Percentiles rank a stretch among this genome's conserved stretches.
Conservation (phyloP, 2,113 vertebrate species). For the Camelus bactrianus region DNA sequence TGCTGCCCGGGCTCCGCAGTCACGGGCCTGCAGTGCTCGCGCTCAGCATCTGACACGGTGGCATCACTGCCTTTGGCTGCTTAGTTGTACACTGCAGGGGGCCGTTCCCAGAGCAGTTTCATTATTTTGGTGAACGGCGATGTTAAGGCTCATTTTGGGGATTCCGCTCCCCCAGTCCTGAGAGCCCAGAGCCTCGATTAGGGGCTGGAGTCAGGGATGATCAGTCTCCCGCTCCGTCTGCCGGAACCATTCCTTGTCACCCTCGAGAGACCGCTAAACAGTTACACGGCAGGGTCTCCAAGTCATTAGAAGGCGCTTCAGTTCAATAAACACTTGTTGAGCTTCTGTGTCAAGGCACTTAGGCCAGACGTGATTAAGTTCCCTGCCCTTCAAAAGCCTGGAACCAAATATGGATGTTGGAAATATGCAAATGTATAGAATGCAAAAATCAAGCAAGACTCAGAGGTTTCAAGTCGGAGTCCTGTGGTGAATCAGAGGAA, state of each 20-base stretch:
- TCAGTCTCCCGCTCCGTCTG: not conserved
- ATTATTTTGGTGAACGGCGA: not conserved
- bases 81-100: not conserved
- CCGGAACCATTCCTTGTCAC: not conserved
- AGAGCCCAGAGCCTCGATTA: not conserved
- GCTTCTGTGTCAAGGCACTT: too few relatives aligned
- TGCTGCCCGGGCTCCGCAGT: not conserved
- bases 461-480: not conserved
- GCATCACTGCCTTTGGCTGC: not conserved
- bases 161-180: not conserved
- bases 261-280: not conserved
- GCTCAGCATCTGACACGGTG: not conserved
- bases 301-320: not conserved
- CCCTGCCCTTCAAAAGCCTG: not conserved
- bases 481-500: not conserved
- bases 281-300: not conserved
- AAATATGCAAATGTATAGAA: not conserved
- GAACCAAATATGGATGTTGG: not conserved
- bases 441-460: too few relatives aligned
- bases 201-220: not conserved
- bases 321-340: not conserved
- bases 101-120: too few relatives aligned
- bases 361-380: not conserved
- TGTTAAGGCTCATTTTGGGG: not conserved
- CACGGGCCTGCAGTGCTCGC: rapidly evolving